Percentiles rank a stretch among this genome's conserved stretches.
Conservation (phyloP, 1,140 invertebrate genomes). For the Caerostris darwini region DNA sequence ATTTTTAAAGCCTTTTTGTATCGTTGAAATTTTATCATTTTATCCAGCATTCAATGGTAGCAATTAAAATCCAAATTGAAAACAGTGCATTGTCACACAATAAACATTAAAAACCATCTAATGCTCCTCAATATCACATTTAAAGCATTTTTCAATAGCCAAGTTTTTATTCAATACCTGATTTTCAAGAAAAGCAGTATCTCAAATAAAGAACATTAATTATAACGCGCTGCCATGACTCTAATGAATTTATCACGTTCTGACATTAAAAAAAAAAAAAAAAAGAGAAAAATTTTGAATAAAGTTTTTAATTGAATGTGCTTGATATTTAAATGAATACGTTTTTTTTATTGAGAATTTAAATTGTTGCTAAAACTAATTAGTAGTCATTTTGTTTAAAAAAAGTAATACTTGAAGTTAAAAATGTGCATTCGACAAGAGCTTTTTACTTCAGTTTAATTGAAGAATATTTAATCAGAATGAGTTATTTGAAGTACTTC, state of each 20-base stretch:
- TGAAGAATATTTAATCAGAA: not conserved
- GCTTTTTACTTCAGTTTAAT: too few relatives aligned
- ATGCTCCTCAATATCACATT: too few relatives aligned
- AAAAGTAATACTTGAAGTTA: not conserved
- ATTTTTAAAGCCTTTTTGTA: too few relatives aligned
- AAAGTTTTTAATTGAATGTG: conserved; percentile 11
- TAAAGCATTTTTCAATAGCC: too few relatives aligned
- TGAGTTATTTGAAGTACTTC: not conserved
- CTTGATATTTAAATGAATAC: not conserved
- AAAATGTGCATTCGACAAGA: too few relatives aligned
- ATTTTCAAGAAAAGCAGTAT: not conserved
- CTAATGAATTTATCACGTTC: conserved; percentile 1
- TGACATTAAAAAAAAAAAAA: not conserved
- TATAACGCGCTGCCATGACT: not conserved
- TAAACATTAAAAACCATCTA: too few relatives aligned
- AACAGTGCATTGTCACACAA: too few relatives aligned
- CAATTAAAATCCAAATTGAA: too few relatives aligned
- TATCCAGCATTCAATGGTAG: too few relatives aligned
- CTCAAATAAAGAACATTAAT: not conserved
- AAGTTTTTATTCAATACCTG: too few relatives aligned
- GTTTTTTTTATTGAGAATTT: not conserved
- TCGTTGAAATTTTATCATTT: too few relatives aligned
- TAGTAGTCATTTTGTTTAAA: not conserved
- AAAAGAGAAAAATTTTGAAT: not conserved
- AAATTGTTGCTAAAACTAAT: not conserved